These are phyloP conservation scores for Leistus spinibarbis DNA, from an alignment of 2,888 invertebrate genomes.

Conservation along the genomic window DNA sequence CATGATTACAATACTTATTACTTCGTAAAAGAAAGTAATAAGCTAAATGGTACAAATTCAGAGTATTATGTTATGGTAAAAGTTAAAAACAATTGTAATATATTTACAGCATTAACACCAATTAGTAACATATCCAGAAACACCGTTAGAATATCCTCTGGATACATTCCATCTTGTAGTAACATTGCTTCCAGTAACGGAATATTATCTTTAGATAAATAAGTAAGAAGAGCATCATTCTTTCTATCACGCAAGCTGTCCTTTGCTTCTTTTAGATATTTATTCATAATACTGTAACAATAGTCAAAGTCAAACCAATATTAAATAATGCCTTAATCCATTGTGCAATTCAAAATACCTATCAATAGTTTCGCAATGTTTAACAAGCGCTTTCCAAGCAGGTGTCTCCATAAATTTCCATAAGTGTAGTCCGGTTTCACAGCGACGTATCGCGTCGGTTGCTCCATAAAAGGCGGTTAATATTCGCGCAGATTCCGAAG, in stretches of 20 bases:
- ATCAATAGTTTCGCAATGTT: constrained; percentile 67
- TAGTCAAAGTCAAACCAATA: not conserved
- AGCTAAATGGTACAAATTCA: no score
- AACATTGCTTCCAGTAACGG: constrained; percentile 63
- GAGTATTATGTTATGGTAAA: no score
- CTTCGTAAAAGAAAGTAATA: no score
- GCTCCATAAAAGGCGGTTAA: constrained; percentile 64
- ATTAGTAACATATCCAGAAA: constrained; percentile 70
- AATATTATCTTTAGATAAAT: constrained; percentile 44
- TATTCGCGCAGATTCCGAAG: constrained; percentile 64
- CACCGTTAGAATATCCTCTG: constrained; percentile 68
- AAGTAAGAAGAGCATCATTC: constrained; percentile 27
- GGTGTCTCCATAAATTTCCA: constrained; percentile 70
- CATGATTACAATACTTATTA: no score
- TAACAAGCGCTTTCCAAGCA: constrained; percentile 63
- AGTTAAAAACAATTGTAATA: not conserved
- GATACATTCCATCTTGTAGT: constrained; percentile 61
- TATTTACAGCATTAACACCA: constrained; percentile 68
- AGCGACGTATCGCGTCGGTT: constrained; percentile 64
- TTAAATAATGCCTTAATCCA: not conserved
- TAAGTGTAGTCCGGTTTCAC: constrained; percentile 68
- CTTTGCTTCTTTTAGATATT: constrained; percentile 61
- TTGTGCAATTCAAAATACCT: constrained; percentile 53
- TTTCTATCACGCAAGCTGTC: constrained; percentile 51
- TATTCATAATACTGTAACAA: constrained; percentile 62